These are phyloP conservation scores for Erpornis zantholeuca DNA, from an alignment of 2,113 vertebrate genomes.

Conservation along the genomic window DNA sequence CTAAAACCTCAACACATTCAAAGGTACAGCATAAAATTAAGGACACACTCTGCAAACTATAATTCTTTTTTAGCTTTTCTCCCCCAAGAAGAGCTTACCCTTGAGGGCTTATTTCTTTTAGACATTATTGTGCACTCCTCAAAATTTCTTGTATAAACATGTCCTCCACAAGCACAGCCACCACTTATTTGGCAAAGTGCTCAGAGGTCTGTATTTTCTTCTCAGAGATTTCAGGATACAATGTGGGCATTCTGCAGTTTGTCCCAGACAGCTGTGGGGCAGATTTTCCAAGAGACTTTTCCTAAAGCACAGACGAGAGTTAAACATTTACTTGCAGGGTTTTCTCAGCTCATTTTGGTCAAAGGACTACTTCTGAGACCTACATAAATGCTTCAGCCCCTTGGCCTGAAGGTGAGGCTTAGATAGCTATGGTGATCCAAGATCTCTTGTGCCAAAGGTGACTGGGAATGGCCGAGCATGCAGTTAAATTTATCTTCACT, in stretches of 20 bases:
- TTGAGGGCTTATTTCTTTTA: constrained; percentile 7
- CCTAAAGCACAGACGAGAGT: not conserved
- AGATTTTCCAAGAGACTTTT: not conserved
- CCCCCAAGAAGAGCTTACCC: not conserved
- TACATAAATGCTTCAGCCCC: not conserved
- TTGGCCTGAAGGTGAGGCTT: not conserved
- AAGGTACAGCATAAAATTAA: not conserved
- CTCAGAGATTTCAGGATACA: not conserved
- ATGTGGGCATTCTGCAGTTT: not conserved
- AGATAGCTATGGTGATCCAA: not conserved
- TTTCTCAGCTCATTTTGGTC: not conserved
- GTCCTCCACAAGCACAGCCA: not conserved
- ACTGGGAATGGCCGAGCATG: not conserved
- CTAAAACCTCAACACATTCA: not conserved
- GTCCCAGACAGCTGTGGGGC: not conserved
- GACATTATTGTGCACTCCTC: not conserved
- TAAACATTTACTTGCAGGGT: not conserved
- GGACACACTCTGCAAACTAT: not conserved
- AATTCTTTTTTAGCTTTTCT: not conserved
- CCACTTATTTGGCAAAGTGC: not conserved
- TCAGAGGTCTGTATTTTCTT: not conserved
- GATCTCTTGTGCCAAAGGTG: not conserved
- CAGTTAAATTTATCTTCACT: not conserved
- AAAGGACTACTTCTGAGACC: not conserved
- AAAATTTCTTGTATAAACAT: constrained; percentile 14